Conservation (phyloP, 2,113 vertebrate species). For the Nymphicus hollandicus region DNA sequence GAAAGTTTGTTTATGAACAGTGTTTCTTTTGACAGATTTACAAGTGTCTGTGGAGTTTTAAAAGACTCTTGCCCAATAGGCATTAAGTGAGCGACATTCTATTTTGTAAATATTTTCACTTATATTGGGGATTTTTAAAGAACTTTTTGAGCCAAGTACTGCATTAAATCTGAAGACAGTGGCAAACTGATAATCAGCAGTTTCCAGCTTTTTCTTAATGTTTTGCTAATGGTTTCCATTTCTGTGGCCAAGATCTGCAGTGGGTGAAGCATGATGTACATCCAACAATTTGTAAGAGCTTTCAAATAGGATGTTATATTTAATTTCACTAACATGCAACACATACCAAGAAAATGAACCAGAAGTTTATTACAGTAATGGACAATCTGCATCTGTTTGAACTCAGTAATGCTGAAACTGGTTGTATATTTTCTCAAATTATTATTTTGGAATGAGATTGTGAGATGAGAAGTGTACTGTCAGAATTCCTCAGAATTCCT, state of each 20-base stretch:
- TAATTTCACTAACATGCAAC: background rate
- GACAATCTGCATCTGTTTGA: constrained; percentile 34
- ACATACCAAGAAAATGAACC: background rate
- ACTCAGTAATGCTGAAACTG: background rate
- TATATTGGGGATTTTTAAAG: constrained; percentile 71
- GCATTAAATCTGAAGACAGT: constrained; percentile 79
- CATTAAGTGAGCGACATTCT: constrained; percentile 75
- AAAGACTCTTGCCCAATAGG: constrained; percentile 76
- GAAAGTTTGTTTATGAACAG: constrained; percentile 75
- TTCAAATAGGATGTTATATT: constrained; percentile 49
- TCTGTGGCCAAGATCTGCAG: constrained; percentile 57
- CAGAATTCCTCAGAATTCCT: background rate
- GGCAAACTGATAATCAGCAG: constrained; percentile 70
- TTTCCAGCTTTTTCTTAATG: constrained; percentile 59
- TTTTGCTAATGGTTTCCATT: constrained; percentile 61
- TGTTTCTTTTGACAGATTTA: constrained; percentile 77
- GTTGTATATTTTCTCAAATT: background rate
- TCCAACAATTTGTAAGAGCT: constrained; percentile 30
- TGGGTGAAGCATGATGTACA: constrained; percentile 48
- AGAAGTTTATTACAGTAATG: background rate
- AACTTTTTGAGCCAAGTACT: constrained; percentile 72
- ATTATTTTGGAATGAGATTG: background rate
- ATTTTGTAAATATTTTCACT: constrained; percentile 81
- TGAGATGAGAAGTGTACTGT: background rate
- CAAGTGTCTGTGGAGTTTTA: constrained; percentile 79